phyloP scores from a whole-genome alignment of 2,888 invertebrate species.

The Pheosia tremula region DNA sequence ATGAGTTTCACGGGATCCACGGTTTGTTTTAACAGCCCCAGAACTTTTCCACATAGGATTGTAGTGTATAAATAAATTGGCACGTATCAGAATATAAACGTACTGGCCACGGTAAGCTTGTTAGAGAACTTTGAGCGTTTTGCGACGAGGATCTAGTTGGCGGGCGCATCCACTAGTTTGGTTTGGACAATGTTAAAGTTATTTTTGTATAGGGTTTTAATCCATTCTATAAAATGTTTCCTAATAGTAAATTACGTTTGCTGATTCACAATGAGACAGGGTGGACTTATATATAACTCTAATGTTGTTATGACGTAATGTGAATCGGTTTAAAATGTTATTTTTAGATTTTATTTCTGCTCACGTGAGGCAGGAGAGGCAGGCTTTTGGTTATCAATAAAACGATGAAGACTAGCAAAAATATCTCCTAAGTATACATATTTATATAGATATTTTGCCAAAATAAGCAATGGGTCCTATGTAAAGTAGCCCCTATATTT shows the following conservation, averaged over 20 bases:
- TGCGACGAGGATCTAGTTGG: slow-evolving; percentile 42
- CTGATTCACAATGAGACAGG: no score
- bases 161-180: slow-evolving; percentile 45
- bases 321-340: no score
- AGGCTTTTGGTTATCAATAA: no score
- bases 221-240: not conserved
- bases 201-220: not conserved
- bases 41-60: slow-evolving; percentile 6
- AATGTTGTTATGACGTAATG: no score
- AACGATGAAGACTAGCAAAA: no score
- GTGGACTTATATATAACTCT: not conserved
- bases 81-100: slow-evolving; percentile 47
- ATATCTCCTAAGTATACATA: no score
- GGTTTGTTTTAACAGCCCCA: not conserved
- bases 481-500: slow-evolving; percentile 54
- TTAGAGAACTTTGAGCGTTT: slow-evolving; percentile 57
- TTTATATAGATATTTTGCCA: not conserved
- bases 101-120: slow-evolving; percentile 44
- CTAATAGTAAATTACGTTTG: no score
- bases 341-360: no score
- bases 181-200: slow-evolving; percentile 26
- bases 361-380: no score
- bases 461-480: not conserved
- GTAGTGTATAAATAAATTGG: slow-evolving; percentile 21
- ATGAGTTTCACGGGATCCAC: not conserved